Evolutionary conservation across 1,140 invertebrate genomes (phyloP), one percentile per base, ranked within the genome.

Genomic region (Microplitis demolitor): DNA sequence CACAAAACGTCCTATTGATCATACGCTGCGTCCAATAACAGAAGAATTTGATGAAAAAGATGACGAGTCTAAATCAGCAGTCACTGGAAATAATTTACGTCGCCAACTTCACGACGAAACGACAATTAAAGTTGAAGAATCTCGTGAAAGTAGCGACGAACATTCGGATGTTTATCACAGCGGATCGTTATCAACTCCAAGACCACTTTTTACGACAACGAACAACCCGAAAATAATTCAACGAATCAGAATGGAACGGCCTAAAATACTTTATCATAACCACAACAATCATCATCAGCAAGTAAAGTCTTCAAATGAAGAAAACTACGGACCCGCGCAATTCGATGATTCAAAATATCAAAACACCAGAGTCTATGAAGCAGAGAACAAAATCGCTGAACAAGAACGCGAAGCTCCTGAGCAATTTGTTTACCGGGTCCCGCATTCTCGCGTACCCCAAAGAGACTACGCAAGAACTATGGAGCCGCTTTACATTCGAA

Each of bases 121-220:
- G 0, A 85, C 86, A 0, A 88, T 83, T 0, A 82, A 78, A 39
- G 75, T 80, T 4, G 74, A 73, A 11, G 75, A 80, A 13, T 54
- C 71, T 4, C 58, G 33, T 11, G 63, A 73, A 14, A 80, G 86
- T 14, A 89, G 86, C 24, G 90, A 91, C 74, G 92, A 92, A 76
- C 88, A 90, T 9, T 88, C 89, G 4, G 91, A 92, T 75, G 89
- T 92, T 6, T 92, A 92, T 74, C 90, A 90, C 39, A 89, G 90
- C 39, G 89, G 90, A 64, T 89, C 91, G 33, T 78, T 91, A 31
- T 90, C 90, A 2, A 90, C 91, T 39, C 87, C 90, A 11, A 81
- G 91, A 54, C 91, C 91, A 13, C 81, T 92, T 11, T 92, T 92
- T 75, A 93, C 91, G 2, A 93, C 91, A 0, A 89, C 89, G 6